Evolutionary conservation across 1,140 invertebrate species (phyloP), one percentile per base, ranked within the genome.

Genomic region (Drosophila micromelanica): DNA sequence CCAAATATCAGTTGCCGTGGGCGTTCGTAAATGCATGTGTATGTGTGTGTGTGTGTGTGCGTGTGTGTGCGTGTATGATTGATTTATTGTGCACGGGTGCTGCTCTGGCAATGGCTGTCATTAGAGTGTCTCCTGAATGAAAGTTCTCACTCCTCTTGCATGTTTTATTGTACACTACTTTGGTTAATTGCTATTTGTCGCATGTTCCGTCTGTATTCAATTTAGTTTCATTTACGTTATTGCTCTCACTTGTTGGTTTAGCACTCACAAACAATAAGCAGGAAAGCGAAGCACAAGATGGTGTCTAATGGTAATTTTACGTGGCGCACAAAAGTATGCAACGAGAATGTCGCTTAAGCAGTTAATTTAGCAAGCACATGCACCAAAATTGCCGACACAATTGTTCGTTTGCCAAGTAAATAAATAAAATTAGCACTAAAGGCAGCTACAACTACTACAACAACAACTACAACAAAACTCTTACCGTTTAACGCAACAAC

Each of bases 251-350:
- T 17, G 30, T 57, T 12, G 23, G 23, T 45, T 57, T 57, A 45
- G 55, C 64, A 59, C 45, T 51, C 30, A 57, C 27, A 12, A 6
- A 20, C 11, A 67, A 65, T n/a, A 5, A 12, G 27, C 15, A 40
- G 38, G 49, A 52, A 11, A 52, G 8, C 4, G 13, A 23, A 2
- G 3, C 17, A 52, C 0, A 40, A 38, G 52, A 63, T 71, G 60
- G 43, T 13, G 51, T 15, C 42, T 35, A 17, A 30, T 57, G 48
- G 68, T 68, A 55, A 38, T 61, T 61, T 61, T 15, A 51, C 43
- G 54, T 67, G 45, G 49, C 32, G 54, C 62, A 59, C 46, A 67
- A 54, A 67, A 67, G 70, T 65, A 72, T 72, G 61, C 70, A 73
- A 73, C 37, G 35, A 59, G 23, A 40, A 60, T 60, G 55, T 43